These are phyloP conservation scores for Anableps anableps DNA, from an alignment of 2,797 vertebrate genomes.

Conservation along the genomic window DNA sequence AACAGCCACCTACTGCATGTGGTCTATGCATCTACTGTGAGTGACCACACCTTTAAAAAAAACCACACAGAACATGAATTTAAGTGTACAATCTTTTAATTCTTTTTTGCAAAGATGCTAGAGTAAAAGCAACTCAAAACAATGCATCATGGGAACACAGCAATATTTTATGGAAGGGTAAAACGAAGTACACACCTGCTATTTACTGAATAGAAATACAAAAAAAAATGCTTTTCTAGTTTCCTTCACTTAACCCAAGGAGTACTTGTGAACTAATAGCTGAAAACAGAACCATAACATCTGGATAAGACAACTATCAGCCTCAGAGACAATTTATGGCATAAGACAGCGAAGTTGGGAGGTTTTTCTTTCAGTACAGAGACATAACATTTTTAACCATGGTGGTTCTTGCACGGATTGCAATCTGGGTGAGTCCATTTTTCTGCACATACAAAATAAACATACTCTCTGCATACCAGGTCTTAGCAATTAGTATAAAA, in stretches of 20 bases:
- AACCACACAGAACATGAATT: background rate
- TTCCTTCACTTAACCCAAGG: background rate
- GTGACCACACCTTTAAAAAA: constrained; percentile 31
- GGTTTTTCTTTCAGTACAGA: background rate
- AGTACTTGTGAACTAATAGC: background rate
- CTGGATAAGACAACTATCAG: background rate
- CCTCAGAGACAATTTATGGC: background rate
- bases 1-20: constrained; percentile 18
- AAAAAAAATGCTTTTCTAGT: background rate
- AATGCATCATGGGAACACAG: too few relatives aligned
- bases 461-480: background rate
- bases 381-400: background rate
- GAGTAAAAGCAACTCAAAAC: background rate
- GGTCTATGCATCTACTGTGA: constrained; percentile 41
- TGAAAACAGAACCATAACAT: background rate
- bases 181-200: background rate
- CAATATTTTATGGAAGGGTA: background rate
- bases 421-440: background rate
- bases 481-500: background rate
- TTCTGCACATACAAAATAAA: background rate
- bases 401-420: background rate
- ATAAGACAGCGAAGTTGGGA: background rate
- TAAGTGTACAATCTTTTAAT: background rate
- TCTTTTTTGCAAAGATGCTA: too few relatives aligned
- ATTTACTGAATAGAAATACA: background rate